Evolutionary conservation across 2,797 vertebrate genomes (phyloP).

Genomic region (Cynopterus sphinx): DNA sequence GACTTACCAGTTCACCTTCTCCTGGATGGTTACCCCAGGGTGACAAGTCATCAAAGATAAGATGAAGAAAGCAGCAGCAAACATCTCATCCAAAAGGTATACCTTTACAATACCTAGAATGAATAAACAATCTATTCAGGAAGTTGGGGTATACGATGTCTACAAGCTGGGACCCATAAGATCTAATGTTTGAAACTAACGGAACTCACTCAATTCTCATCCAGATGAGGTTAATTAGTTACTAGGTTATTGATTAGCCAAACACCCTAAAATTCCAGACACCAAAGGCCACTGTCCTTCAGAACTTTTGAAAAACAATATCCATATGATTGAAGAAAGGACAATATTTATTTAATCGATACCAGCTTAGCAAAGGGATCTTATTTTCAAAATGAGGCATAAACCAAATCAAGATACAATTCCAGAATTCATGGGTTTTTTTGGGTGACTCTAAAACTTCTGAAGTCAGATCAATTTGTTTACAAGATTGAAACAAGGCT

Average conservation of each 20-base stretch:
- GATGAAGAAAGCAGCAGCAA: conserved; percentile 58
- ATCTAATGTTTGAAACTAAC: conserved; percentile 5
- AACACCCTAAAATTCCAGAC: not conserved
- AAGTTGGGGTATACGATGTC: not conserved
- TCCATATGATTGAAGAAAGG: conserved; percentile 49
- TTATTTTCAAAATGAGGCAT: conserved; percentile 26
- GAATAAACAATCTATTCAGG: not conserved
- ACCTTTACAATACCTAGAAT: conserved; percentile 59
- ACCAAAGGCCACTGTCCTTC: conserved; percentile 61
- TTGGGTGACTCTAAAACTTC: not conserved
- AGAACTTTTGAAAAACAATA: conserved; percentile 71
- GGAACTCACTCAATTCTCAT: conserved; percentile 52
- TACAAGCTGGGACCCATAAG: not conserved
- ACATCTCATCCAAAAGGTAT: conserved; percentile 67
- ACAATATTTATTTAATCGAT: conserved; percentile 66
- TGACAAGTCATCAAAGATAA: conserved; percentile 19
- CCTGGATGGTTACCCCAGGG: not conserved
- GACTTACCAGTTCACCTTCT: conserved; percentile 79
- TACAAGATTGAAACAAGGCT: not conserved
- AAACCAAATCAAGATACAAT: not conserved
- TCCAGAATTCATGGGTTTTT: not conserved
- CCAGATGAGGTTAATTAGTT: conserved; percentile 81
- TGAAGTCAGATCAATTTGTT: not conserved
- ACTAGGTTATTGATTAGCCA: conserved; percentile 72
- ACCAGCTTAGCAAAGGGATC: not conserved